Percentiles rank a stretch among this genome's conserved stretches.
Conservation (phyloP, 2,113 vertebrate species). For the Coregonus clupeaformis region DNA sequence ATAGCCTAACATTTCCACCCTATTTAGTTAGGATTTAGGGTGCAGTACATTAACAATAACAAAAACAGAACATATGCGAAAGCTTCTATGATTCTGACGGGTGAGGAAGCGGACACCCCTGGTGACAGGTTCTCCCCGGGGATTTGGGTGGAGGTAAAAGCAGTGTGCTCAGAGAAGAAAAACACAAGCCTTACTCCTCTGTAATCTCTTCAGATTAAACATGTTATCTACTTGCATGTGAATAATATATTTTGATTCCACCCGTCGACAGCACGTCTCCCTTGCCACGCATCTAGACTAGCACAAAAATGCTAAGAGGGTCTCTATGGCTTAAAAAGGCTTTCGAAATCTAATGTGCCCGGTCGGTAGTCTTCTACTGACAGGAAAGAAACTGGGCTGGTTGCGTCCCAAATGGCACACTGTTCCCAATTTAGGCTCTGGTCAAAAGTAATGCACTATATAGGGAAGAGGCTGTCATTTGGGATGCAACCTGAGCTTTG, state of each 20-base stretch:
- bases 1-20: constrained; percentile 11
- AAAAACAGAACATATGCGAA: constrained; percentile 22
- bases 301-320: constrained; percentile 47
- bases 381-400: constrained; percentile 8
- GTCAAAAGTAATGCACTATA: too few relatives aligned
- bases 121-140: constrained; percentile 53
- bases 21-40: constrained; percentile 22
- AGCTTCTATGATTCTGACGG: constrained; percentile 32
- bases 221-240: constrained; percentile 55
- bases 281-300: constrained; percentile 28
- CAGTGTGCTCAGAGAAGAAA: constrained; percentile 33
- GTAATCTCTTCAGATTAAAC: constrained; percentile 68
- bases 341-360: constrained; percentile 38
- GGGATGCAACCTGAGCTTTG: too few relatives aligned
- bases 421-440: too few relatives aligned
- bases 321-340: constrained; percentile 27
- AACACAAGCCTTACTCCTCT: constrained; percentile 34
- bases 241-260: constrained; percentile 50
- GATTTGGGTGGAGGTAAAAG: constrained; percentile 48
- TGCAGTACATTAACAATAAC: constrained; percentile 25
- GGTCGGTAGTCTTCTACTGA: constrained; percentile 36
- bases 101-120: constrained; percentile 42
- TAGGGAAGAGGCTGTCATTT: too few relatives aligned
- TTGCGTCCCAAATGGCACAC: too few relatives aligned
- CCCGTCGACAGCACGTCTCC: constrained; percentile 9